Evolutionary conservation across 2,797 vertebrate genomes (phyloP).

Genomic region (Halcyon badia): DNA sequence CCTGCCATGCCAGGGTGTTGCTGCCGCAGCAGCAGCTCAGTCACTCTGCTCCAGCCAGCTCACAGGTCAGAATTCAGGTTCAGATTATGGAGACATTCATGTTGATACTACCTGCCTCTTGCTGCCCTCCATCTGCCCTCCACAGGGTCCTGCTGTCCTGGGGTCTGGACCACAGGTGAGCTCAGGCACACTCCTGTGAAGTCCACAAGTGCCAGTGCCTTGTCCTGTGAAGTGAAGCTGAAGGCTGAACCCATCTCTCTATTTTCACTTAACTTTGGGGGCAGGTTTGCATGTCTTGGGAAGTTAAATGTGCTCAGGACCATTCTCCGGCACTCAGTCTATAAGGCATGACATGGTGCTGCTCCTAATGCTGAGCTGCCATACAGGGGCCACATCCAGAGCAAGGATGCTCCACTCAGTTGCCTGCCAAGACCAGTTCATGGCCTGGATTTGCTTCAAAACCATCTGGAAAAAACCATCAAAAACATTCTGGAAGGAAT

Average conservation of each 20-base stretch:
- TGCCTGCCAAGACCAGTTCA: rapidly evolving
- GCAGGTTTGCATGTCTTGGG: background rate
- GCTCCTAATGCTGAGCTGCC: background rate
- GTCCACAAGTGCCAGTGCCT: no score
- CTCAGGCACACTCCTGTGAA: background rate
- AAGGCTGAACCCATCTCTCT: background rate
- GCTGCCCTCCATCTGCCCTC: background rate
- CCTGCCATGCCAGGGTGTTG: background rate
- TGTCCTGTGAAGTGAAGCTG: rapidly evolving
- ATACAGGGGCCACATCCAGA: no score
- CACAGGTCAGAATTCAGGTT: rapidly evolving
- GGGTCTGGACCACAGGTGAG: no score
- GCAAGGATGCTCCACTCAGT: background rate
- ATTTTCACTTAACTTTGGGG: background rate
- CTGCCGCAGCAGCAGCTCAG: background rate
- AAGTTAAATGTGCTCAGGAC: background rate
- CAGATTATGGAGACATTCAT: background rate
- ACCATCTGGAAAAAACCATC: no score
- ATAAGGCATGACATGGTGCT: background rate
- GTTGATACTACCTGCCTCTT: rapidly evolving
- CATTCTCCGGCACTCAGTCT: background rate
- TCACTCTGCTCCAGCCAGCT: background rate
- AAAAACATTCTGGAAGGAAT: background rate
- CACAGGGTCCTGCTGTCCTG: background rate
- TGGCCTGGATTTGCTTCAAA: background rate